Evolutionary conservation across 2,113 vertebrate species (phyloP).

Genomic region (Vulpes vulpes): DNA sequence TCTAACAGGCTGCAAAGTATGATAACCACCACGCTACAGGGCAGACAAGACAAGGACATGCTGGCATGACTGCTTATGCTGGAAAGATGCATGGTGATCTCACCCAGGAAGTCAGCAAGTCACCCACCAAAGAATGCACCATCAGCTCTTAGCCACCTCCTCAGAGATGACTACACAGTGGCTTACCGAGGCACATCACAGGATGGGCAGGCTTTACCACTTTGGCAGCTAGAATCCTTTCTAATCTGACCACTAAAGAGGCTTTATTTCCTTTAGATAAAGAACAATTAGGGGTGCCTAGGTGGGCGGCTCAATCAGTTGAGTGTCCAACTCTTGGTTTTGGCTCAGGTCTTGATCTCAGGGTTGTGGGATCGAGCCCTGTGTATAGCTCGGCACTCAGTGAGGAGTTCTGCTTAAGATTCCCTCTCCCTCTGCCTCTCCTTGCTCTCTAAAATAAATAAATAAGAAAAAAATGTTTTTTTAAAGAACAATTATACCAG

Average conservation of each 20-base stretch:
- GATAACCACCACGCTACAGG: neutral
- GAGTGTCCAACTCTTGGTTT: neutral
- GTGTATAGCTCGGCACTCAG: neutral
- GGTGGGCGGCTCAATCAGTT: neutral
- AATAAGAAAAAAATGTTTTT: neutral
- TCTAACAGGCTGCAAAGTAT: neutral
- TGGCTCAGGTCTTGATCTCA: neutral
- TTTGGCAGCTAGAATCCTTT: too few relatives aligned
- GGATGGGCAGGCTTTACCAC: neutral
- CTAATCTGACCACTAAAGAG: neutral
- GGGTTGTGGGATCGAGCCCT: neutral
- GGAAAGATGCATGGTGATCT: neutral
- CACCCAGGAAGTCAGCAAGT: neutral
- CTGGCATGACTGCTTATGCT: neutral
- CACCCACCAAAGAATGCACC: neutral
- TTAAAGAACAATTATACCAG: neutral
- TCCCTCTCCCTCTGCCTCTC: neutral
- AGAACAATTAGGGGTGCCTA: neutral
- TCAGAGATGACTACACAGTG: neutral
- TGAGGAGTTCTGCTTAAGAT: neutral
- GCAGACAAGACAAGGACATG: neutral
- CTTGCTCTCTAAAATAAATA: neutral
- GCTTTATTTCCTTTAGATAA: neutral
- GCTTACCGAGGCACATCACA: neutral
- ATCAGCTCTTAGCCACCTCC: neutral